phyloP scores from a whole-genome alignment of 2,797 vertebrate species.

The Sciaenops ocellatus region DNA sequence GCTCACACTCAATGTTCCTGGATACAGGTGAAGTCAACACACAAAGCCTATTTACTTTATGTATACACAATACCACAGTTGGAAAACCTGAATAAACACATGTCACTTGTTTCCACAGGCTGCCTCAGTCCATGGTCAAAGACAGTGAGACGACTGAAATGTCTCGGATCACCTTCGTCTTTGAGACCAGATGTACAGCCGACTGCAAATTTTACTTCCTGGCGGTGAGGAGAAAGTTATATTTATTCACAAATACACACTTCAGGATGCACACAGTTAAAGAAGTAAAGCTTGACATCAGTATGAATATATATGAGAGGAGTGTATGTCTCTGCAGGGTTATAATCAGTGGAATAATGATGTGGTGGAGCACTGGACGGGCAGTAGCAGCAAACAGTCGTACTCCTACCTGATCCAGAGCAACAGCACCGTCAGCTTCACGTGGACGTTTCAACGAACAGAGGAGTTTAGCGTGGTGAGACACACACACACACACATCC shows the following conservation, averaged over 20 bases:
- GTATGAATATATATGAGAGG: neutral
- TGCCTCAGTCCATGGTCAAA: slow-evolving; percentile 81
- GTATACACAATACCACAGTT: neutral
- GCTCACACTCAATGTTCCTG: slow-evolving; percentile 89
- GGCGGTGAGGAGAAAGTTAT: slow-evolving; percentile 84
- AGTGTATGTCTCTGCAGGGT: slow-evolving; percentile 80
- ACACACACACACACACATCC: neutral
- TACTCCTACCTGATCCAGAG: slow-evolving; percentile 91
- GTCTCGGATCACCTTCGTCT: slow-evolving; percentile 93
- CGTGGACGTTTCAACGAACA: slow-evolving; percentile 94
- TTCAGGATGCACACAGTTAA: neutral
- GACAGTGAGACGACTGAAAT: slow-evolving; percentile 87
- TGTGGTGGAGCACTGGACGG: slow-evolving; percentile 91
- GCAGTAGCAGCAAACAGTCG: slow-evolving; percentile 90
- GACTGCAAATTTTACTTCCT: slow-evolving; percentile 93
- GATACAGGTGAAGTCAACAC: slow-evolving; percentile 90
- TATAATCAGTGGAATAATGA: slow-evolving; percentile 87
- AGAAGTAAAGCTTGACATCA: neutral
- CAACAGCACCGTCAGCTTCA: slow-evolving; percentile 91
- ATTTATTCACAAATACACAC: neutral
- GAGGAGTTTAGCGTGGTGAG: slow-evolving; percentile 69
- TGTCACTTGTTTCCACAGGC: slow-evolving; percentile 75
- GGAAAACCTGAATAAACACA: neutral
- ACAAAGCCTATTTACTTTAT: neutral
- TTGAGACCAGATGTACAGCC: slow-evolving; percentile 90